Evolutionary conservation across 2,113 vertebrate species (phyloP), one percentile per base, ranked within the genome.

Genomic region (Saccopteryx bilineata): DNA sequence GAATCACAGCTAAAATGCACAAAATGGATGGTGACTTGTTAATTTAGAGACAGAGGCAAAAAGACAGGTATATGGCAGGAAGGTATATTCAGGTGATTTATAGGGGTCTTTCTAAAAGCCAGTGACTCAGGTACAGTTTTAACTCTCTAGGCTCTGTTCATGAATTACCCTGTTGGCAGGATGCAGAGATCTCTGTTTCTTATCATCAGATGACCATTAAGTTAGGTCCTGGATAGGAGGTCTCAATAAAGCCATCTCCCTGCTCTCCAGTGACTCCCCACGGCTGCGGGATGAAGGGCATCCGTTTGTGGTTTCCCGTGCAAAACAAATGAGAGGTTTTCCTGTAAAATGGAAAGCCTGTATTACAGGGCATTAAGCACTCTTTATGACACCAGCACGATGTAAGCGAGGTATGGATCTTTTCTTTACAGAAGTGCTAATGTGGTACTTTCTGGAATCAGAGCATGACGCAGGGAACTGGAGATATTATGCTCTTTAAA

Each of bases 311-410:
- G 39, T 92, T 90, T 95, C 78, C n/a, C 58, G 78, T 94, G 61
- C 58, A 89, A 96, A 96, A 89, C 69, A 86, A 92, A 94, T 86
- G 96, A 50, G 33, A 90, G 66, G 0, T 50, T 83, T 91, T 91
- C 66, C 85, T 71, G 23, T 75, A 63, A 78, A 82, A 87, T 60
- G 50, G n/a, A 89, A 91, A 91, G 94, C 81, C 54, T 95, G 71
- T 26, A 80, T 95, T 94, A 68, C 9, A 90, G 93, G 24, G 74
- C 21, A 8, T 54, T 94, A 78, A 86, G 60, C 48, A 74, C 87
- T 84, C 93, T 89, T 89, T 94, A 72, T 46, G 86, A 94, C 60
- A 91, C 68, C 66, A 68, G 75, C 24, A 74, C 93, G 81, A 81
- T 80, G 74, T 48, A 90, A 83, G 23, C 17, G 8, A 84, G 69